These are phyloP conservation scores for Desoria tigrina DNA, from an alignment of 2,888 invertebrate species.

Conservation along the genomic window DNA sequence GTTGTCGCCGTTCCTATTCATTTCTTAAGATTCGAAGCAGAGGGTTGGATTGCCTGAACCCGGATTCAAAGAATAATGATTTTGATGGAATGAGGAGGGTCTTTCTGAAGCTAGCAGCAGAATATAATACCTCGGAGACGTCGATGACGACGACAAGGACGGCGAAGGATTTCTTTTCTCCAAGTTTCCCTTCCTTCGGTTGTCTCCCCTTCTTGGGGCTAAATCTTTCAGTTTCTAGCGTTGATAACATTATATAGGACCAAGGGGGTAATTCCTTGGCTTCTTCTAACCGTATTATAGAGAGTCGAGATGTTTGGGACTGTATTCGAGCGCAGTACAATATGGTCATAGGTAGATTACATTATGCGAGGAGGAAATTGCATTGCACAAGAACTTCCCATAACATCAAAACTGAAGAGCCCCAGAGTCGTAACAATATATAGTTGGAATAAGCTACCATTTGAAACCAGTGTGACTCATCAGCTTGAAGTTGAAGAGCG, in stretches of 20 bases:
- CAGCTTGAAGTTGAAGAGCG: background rate
- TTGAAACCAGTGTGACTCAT: conserved; percentile 12
- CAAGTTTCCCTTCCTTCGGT: conserved; percentile 6
- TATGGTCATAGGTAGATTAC: conserved; percentile 4
- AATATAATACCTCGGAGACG: conserved; percentile 2
- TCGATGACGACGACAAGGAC: background rate
- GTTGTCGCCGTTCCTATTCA: too few relatives aligned
- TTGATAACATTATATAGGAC: background rate
- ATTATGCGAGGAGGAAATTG: conserved; percentile 6
- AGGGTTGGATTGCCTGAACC: too few relatives aligned
- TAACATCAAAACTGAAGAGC: conserved; percentile 2
- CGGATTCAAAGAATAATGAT: too few relatives aligned
- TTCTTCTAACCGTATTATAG: background rate
- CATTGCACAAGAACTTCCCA: conserved; percentile 8
- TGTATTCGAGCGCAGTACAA: background rate
- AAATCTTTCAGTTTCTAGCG: background rate
- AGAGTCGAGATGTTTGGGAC: background rate
- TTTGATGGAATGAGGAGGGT: background rate
- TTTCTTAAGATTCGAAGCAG: too few relatives aligned
- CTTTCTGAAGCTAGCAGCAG: background rate
- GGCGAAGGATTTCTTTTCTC: conserved; percentile 3
- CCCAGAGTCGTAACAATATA: background rate
- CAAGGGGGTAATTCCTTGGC: conserved; percentile 11
- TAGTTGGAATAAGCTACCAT: background rate
- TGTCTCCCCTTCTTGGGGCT: conserved; percentile 2